These are phyloP conservation scores for Brevimyrus niger DNA, from an alignment of 2,113 vertebrate genomes.

Conservation along the genomic window DNA sequence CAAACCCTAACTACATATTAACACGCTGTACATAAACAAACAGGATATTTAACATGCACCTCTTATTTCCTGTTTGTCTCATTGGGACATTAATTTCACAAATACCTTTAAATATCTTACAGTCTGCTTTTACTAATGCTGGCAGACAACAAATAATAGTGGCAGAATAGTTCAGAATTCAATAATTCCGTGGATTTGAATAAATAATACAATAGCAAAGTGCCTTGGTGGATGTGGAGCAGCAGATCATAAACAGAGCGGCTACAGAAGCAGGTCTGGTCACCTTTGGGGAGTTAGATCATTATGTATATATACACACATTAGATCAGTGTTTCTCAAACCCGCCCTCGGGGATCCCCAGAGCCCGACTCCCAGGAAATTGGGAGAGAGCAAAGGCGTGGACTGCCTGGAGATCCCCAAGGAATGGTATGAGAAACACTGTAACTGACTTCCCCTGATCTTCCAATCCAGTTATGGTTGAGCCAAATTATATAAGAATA, in stretches of 20 bases:
- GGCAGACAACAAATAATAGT: not conserved
- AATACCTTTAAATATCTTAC: not conserved
- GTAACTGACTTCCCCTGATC: not conserved
- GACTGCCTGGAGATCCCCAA: no score
- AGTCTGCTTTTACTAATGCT: not conserved
- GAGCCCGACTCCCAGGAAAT: no score
- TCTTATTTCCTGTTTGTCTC: not conserved
- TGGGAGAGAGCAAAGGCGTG: no score
- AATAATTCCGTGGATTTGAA: not conserved
- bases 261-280: constrained; percentile 27
- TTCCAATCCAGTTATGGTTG: not conserved
- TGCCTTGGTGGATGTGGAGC: constrained; percentile 28
- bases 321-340: no score
- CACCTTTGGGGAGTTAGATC: constrained; percentile 11
- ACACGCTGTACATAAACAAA: not conserved
- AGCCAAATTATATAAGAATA: not conserved
- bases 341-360: no score
- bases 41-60: not conserved
- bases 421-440: not conserved
- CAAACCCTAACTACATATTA: not conserved
- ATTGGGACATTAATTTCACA: not conserved
- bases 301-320: not conserved
- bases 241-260: constrained; percentile 28
- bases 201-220: not conserved
- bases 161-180: not conserved